These are phyloP conservation scores for Porites lutea DNA, from an alignment of 64 coral and sea anemone species.

Conservation along the genomic window DNA sequence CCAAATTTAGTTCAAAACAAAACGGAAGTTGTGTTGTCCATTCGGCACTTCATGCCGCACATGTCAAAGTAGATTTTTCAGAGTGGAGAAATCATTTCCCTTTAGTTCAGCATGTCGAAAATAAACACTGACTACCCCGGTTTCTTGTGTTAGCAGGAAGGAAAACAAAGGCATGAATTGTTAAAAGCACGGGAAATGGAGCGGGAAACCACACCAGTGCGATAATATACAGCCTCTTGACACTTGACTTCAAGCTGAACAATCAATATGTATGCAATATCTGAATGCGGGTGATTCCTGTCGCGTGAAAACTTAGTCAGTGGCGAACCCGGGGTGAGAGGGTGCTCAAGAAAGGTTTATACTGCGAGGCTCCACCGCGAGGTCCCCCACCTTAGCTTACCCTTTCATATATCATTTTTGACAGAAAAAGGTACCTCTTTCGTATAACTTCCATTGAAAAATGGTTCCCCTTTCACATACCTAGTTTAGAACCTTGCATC, in stretches of 20 bases:
- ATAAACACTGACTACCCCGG: too few relatives aligned
- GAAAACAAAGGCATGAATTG: not conserved
- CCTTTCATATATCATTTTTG: too few relatives aligned
- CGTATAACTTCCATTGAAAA: too few relatives aligned
- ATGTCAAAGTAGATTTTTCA: slow-evolving; percentile 6
- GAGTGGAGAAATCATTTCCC: not conserved
- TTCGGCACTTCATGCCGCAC: not conserved
- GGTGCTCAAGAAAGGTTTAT: too few relatives aligned
- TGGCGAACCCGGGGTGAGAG: too few relatives aligned
- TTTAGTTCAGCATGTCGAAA: not conserved
- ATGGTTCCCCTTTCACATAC: too few relatives aligned
- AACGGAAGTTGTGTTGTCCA: not conserved
- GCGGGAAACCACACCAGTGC: not conserved
- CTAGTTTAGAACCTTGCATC: too few relatives aligned
- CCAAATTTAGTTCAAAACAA: not conserved
- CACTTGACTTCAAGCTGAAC: not conserved
- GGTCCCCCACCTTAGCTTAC: too few relatives aligned
- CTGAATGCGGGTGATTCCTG: too few relatives aligned
- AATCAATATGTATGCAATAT: not conserved
- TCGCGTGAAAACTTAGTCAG: too few relatives aligned
- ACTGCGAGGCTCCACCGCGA: too few relatives aligned
- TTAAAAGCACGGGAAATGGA: not conserved
- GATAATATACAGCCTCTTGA: not conserved
- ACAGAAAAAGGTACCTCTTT: too few relatives aligned
- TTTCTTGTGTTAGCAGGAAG: not conserved